A percentile compares a stretch with the other conserved stretches of the same genome.
phyloP scores from a whole-genome alignment of 1,140 invertebrate genomes.

The Diorhabda elongata region DNA sequence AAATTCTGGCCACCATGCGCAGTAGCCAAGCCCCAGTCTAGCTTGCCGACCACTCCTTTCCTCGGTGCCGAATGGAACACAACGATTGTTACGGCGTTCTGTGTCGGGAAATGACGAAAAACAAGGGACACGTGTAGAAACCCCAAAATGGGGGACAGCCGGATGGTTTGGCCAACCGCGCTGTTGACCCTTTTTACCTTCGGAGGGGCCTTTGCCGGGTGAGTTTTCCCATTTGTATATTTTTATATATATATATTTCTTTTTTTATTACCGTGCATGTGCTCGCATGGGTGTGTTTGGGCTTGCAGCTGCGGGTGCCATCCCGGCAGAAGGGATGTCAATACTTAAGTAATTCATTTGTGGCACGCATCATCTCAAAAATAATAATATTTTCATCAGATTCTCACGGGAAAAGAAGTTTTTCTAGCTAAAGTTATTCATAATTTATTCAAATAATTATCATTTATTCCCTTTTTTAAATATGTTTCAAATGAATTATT shows the following conservation, averaged over 20 bases:
- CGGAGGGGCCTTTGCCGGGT: constrained; percentile 38
- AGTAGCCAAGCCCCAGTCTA: constrained; percentile 35
- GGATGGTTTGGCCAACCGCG: constrained; percentile 43
- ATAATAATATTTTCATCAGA: too few relatives aligned
- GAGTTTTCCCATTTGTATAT: constrained; percentile 25
- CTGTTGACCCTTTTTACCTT: constrained; percentile 42
- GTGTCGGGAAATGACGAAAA: constrained; percentile 39
- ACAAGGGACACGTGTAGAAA: constrained; percentile 43
- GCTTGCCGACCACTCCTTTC: constrained; percentile 45
- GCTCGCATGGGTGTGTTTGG: constrained; percentile 12
- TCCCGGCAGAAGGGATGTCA: constrained; percentile 1
- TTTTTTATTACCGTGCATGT: constrained; percentile 6
- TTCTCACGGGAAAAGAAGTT: too few relatives aligned
- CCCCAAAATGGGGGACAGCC: constrained; percentile 44
- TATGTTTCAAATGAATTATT: too few relatives aligned
- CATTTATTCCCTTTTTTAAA: too few relatives aligned
- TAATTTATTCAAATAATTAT: too few relatives aligned
- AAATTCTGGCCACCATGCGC: constrained; percentile 43
- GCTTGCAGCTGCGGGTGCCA: constrained; percentile 1
- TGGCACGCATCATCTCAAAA: too few relatives aligned
- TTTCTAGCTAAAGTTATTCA: too few relatives aligned
- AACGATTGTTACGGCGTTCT: constrained; percentile 38
- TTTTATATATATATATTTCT: constrained; percentile 5
- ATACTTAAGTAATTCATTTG: not conserved
- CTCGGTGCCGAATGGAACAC: constrained; percentile 43